A percentile compares a stretch with the other conserved stretches of the same genome.
Conservation (phyloP, 2,888 invertebrate species). For the Phytoseiulus persimilis region DNA sequence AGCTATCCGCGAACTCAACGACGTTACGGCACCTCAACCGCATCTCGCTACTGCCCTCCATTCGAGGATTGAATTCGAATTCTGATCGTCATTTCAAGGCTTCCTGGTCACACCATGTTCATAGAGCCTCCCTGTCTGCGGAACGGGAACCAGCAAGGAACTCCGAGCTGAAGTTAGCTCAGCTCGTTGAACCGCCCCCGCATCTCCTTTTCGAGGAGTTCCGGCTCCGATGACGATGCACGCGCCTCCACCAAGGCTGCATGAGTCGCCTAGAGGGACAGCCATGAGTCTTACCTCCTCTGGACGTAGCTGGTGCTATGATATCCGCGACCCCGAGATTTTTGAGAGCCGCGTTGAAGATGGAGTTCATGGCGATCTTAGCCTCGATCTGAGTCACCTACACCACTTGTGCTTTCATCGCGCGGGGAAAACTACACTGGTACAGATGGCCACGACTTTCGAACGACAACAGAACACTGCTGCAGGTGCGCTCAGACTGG, state of each 20-base stretch:
- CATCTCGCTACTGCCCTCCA: no score
- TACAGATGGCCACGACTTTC: not conserved
- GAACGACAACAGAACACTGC: not conserved
- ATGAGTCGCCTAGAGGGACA: not conserved
- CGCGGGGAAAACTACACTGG: not conserved
- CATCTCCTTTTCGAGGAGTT: not conserved
- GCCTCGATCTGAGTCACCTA: not conserved
- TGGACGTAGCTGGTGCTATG: conserved; percentile 10
- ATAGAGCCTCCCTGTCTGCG: no score
- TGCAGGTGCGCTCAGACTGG: not conserved
- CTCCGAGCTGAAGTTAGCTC: no score
- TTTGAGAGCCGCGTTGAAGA: conserved; percentile 22
- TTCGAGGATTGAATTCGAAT: no score
- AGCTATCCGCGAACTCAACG: no score
- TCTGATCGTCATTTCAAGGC: no score
- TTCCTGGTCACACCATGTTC: no score
- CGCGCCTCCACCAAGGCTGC: not conserved
- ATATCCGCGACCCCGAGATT: conserved; percentile 33
- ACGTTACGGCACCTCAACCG: no score
- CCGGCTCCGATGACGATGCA: not conserved
- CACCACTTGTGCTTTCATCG: not conserved
- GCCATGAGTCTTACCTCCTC: not conserved
- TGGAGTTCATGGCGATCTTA: not conserved
- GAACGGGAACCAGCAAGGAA: no score
- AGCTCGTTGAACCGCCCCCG: no score